phyloP scores from a whole-genome alignment of 30 jellyfish, hydroid and myxozoan genomes.

The Aurelia sp. region DNA sequence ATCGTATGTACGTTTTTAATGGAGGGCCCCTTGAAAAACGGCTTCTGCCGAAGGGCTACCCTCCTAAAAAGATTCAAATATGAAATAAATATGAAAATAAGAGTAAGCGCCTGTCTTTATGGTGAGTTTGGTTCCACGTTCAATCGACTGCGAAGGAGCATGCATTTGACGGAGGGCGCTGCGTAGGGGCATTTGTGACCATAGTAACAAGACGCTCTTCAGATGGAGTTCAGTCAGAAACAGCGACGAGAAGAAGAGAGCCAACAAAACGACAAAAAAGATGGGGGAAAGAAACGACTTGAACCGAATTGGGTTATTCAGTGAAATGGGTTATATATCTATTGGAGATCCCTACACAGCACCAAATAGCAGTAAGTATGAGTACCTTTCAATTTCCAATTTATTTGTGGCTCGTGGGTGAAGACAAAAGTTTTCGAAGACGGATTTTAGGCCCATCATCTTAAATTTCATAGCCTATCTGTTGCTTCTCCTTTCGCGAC shows the following conservation, averaged over 20 bases:
- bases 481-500: too few species aligned
- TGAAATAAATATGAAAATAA: too few species aligned
- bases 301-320: constrained; percentile 85
- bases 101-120: too few species aligned
- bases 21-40: too few species aligned
- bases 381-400: not conserved
- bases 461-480: too few species aligned
- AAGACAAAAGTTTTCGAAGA: too few species aligned
- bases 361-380: constrained; percentile 78
- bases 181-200: constrained; percentile 25
- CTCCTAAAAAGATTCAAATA: too few species aligned
- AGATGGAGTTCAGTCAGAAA: not conserved
- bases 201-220: constrained; percentile 11
- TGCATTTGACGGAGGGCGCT: not conserved
- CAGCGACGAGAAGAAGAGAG: not conserved
- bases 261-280: not conserved
- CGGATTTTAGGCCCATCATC: too few species aligned
- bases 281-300: constrained; percentile 82
- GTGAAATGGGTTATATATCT: constrained; percentile 93
- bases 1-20: too few species aligned
- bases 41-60: too few species aligned
- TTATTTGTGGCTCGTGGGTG: not conserved
- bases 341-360: constrained; percentile 87
- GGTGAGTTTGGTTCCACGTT: too few species aligned
- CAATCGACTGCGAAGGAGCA: too few species aligned